Conservation (phyloP, 2,797 vertebrate species). For the Falco peregrinus region DNA sequence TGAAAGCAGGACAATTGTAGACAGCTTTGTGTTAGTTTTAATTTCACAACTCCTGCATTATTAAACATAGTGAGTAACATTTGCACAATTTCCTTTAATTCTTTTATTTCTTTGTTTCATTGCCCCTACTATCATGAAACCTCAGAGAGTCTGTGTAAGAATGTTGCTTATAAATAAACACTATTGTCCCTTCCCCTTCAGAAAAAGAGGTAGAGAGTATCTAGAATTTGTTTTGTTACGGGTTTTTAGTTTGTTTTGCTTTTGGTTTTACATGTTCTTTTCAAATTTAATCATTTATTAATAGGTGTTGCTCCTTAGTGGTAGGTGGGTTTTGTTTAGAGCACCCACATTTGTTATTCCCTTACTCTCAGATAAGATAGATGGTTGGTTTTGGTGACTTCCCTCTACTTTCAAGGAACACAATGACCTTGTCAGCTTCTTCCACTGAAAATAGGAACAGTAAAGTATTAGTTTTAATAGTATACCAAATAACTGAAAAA, state of each 20-base stretch:
- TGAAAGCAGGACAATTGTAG: not conserved
- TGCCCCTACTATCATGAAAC: not conserved
- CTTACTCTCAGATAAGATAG: not conserved
- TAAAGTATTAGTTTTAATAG: not conserved
- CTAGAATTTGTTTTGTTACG: not conserved
- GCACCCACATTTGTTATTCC: not conserved
- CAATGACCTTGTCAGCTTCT: not conserved
- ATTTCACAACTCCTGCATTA: not conserved
- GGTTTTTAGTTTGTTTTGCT: not conserved
- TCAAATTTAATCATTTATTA: not conserved
- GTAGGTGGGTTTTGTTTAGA: not conserved
- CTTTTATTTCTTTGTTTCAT: not conserved
- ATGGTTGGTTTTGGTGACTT: not conserved
- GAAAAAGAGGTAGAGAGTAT: not conserved
- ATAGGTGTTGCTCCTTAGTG: not conserved
- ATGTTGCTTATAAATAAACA: rapidly evolving
- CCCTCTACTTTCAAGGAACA: not conserved
- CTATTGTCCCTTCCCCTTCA: not conserved
- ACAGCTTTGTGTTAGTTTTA: not conserved
- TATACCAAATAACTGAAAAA: not conserved
- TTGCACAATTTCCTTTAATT: not conserved
- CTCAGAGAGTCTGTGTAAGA: not conserved
- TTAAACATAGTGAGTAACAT: not conserved
- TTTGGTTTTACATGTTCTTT: not conserved
- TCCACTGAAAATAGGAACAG: not conserved